phyloP scores from a whole-genome alignment of 2,113 vertebrate species.

The Sprattus sprattus region DNA sequence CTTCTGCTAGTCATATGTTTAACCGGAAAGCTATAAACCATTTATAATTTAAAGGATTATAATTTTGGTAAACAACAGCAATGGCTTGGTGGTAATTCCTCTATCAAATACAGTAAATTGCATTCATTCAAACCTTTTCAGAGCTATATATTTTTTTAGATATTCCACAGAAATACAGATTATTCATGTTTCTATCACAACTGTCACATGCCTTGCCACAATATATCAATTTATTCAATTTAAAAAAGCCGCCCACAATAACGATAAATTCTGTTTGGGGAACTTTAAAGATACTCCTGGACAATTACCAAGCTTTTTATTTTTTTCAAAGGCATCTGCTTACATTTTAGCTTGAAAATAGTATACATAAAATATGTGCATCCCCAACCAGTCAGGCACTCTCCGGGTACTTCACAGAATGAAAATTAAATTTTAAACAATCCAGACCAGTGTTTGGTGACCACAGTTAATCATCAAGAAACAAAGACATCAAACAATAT shows the following conservation, averaged over 20 bases:
- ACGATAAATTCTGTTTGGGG: constrained; percentile 32
- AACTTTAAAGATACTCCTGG: constrained; percentile 70
- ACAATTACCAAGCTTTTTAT: constrained; percentile 67
- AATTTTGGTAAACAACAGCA: background rate
- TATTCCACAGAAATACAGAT: constrained; percentile 9
- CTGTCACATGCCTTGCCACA: constrained; percentile 22
- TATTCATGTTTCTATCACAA: constrained; percentile 29
- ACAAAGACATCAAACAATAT: constrained; percentile 82
- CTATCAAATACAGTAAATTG: constrained; percentile 32
- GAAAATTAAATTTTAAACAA: constrained; percentile 78
- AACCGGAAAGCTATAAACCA: constrained; percentile 28
- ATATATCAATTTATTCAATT: constrained; percentile 36
- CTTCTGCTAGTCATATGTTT: constrained; percentile 49
- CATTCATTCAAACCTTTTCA: constrained; percentile 29
- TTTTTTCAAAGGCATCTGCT: constrained; percentile 57
- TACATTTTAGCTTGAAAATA: constrained; percentile 69
- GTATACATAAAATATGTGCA: constrained; percentile 70
- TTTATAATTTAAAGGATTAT: constrained; percentile 2
- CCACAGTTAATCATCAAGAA: constrained; percentile 78
- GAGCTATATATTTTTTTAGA: background rate
- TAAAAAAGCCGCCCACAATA: constrained; percentile 38
- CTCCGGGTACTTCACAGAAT: constrained; percentile 68
- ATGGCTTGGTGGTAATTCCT: constrained; percentile 25
- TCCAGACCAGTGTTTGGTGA: constrained; percentile 76
- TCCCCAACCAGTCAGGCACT: constrained; percentile 63